These are phyloP conservation scores for Riparia riparia DNA, from an alignment of 2,113 vertebrate genomes.

Conservation along the genomic window DNA sequence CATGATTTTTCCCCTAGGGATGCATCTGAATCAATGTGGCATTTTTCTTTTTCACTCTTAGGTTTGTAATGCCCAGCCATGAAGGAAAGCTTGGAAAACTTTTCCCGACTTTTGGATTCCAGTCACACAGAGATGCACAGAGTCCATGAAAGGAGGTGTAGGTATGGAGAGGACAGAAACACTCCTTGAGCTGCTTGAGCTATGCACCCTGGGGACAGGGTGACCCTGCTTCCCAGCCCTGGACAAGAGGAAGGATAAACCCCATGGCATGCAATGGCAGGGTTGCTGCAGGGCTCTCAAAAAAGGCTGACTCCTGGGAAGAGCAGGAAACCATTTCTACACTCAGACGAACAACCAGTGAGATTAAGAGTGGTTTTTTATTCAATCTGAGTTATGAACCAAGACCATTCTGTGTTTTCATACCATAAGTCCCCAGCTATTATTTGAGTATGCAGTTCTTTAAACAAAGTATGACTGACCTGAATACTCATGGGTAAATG, in stretches of 20 bases:
- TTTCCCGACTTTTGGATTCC: background rate
- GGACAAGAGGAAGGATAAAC: background rate
- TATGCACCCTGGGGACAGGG: rapidly evolving
- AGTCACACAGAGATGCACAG: background rate
- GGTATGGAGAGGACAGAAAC: rapidly evolving
- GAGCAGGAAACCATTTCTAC: background rate
- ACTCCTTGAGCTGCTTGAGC: background rate
- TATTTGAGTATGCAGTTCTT: background rate
- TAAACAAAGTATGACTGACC: background rate
- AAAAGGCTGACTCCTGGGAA: background rate
- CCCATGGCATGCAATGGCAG: background rate
- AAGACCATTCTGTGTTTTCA: background rate
- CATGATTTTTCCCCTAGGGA: background rate
- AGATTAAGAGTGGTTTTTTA: background rate
- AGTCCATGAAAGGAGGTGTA: background rate
- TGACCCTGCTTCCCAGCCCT: background rate
- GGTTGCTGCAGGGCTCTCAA: background rate
- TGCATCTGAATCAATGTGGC: background rate
- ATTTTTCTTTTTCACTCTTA: background rate
- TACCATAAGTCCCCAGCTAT: background rate
- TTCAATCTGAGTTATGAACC: background rate
- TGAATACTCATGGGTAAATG: background rate
- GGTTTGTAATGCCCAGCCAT: background rate
- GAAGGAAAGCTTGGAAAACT: background rate
- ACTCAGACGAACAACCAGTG: background rate